Conservation (phyloP, 2,888 invertebrate genomes). For the Drosophila histrio region DNA sequence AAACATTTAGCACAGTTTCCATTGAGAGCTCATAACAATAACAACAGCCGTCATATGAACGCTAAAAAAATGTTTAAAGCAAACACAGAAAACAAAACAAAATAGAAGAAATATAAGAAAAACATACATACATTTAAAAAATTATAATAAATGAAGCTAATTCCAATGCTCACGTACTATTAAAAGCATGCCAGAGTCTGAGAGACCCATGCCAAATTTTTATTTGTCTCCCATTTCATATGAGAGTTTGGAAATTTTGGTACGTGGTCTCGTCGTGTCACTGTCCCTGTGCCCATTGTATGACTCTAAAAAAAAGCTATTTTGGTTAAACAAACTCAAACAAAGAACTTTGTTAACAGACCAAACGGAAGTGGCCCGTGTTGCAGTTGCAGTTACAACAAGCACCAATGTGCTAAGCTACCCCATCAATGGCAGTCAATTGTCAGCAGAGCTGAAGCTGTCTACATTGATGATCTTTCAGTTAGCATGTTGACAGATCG, state of each 20-base stretch:
- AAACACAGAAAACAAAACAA: slow-evolving; percentile 44
- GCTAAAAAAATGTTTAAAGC: slow-evolving; percentile 46
- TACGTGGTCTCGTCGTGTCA: slow-evolving; percentile 33
- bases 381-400: slow-evolving; percentile 45
- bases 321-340: slow-evolving; percentile 38
- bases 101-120: slow-evolving; percentile 1
- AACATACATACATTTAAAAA: background rate
- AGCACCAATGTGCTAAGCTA: slow-evolving; percentile 53
- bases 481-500: slow-evolving; percentile 62
- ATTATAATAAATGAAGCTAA: slow-evolving; percentile 32
- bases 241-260: slow-evolving; percentile 11
- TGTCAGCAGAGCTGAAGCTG: slow-evolving; percentile 11
- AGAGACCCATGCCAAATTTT: slow-evolving; percentile 63
- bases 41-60: slow-evolving; percentile 44
- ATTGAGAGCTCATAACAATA: slow-evolving; percentile 51
- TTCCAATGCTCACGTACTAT: slow-evolving; percentile 65
- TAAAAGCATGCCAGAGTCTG: slow-evolving; percentile 43
- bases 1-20: slow-evolving; percentile 71
- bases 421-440: slow-evolving; percentile 16
- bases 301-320: slow-evolving; percentile 34
- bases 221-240: slow-evolving; percentile 35
- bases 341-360: slow-evolving; percentile 36
- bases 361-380: slow-evolving; percentile 59
- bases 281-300: slow-evolving; percentile 34
- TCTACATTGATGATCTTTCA: slow-evolving; percentile 48